Evolutionary conservation across 2,113 vertebrate genomes (phyloP).

Genomic region (Psephotus haematonotus): DNA sequence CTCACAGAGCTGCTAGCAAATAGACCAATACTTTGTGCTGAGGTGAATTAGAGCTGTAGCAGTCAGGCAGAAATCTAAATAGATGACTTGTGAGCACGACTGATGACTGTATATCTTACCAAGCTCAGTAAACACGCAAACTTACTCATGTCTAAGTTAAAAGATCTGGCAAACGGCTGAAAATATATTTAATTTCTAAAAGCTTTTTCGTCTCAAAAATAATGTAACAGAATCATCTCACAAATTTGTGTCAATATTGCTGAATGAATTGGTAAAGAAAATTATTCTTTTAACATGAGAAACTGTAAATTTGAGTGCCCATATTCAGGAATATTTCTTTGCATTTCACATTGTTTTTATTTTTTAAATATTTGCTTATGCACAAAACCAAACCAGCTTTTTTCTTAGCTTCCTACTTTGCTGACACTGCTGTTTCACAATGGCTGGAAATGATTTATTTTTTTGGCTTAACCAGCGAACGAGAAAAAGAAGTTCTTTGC

Average conservation of each 20-base stretch:
- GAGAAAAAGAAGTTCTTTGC: constrained; percentile 8
- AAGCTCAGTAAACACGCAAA: not conserved
- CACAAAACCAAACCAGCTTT: not conserved
- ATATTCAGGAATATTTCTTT: not conserved
- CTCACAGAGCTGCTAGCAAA: not conserved
- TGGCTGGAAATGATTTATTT: not conserved
- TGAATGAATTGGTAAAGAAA: not conserved
- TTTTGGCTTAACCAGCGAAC: constrained; percentile 4
- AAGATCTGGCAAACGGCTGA: not conserved
- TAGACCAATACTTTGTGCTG: not conserved
- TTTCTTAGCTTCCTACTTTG: not conserved
- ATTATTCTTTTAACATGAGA: not conserved
- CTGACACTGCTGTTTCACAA: constrained; percentile 14
- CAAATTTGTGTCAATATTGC: not conserved
- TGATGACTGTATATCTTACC: not conserved
- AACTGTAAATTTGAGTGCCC: not conserved
- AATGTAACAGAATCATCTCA: not conserved
- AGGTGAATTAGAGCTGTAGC: not conserved
- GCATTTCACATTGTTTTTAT: not conserved
- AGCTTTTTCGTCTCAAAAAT: not conserved
- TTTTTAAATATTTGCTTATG: constrained; percentile 17
- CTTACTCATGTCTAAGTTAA: not conserved
- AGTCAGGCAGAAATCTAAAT: not conserved
- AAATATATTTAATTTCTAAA: constrained; percentile 1
- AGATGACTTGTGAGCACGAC: not conserved